These are phyloP conservation scores for Echiichthys vipera DNA, from an alignment of 2,797 vertebrate species.

Conservation along the genomic window DNA sequence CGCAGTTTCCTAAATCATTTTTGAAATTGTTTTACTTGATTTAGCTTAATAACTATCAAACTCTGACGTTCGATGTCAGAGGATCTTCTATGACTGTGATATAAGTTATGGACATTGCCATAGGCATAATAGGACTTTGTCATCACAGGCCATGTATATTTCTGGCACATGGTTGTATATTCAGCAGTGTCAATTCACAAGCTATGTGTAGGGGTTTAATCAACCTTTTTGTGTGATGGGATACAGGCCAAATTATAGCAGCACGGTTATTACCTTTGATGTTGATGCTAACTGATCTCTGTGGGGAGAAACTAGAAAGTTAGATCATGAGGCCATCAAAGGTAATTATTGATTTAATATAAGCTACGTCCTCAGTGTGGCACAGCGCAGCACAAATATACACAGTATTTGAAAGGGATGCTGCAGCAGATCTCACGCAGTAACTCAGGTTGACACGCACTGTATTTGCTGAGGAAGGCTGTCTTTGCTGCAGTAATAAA, in stretches of 20 bases:
- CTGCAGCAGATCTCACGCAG: slow-evolving; percentile 49
- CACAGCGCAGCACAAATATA: slow-evolving; percentile 9
- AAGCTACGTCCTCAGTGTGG: background rate
- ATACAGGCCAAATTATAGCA: background rate
- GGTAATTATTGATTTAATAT: slow-evolving; percentile 32
- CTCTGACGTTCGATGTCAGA: background rate
- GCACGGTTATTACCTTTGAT: slow-evolving; percentile 28
- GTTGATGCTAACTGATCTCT: slow-evolving; percentile 21
- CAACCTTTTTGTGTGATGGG: background rate
- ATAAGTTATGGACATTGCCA: background rate
- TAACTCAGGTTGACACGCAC: slow-evolving; percentile 42
- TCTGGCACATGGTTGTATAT: background rate
- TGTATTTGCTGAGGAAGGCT: slow-evolving; percentile 71
- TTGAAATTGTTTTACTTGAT: background rate
- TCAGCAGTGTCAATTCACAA: background rate
- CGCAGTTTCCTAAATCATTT: background rate
- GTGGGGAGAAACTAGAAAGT: slow-evolving; percentile 2
- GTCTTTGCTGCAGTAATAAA: slow-evolving; percentile 84
- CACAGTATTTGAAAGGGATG: slow-evolving; percentile 29
- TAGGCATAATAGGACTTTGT: slow-evolving; percentile 7
- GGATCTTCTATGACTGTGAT: background rate
- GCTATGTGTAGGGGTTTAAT: background rate
- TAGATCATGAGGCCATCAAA: slow-evolving; percentile 28
- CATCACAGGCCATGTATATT: background rate
- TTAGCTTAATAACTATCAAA: background rate